phyloP scores from a whole-genome alignment of 1,140 invertebrate species.

The Chironomus striatipennis region DNA sequence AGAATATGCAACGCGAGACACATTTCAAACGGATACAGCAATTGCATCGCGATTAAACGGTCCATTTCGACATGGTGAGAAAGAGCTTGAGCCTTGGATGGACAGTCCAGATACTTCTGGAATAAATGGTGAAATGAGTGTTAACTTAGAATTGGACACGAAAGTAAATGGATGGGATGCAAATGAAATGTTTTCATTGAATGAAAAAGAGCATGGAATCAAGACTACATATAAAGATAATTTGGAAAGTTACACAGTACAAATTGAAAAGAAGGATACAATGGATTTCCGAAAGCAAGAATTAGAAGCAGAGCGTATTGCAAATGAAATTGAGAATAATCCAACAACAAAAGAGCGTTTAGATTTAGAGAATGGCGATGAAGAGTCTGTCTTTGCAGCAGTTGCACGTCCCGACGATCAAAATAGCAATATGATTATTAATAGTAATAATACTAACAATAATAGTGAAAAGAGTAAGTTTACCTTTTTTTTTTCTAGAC shows the following conservation, averaged over 20 bases:
- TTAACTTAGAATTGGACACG: slow-evolving; percentile 52
- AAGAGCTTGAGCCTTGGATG: slow-evolving; percentile 84
- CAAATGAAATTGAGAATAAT: slow-evolving; percentile 81
- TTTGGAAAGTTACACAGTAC: slow-evolving; percentile 78
- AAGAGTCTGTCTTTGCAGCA: slow-evolving; percentile 72
- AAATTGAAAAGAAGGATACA: slow-evolving; percentile 71
- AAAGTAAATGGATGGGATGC: slow-evolving; percentile 87
- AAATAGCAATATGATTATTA: slow-evolving; percentile 19
- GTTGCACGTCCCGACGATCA: slow-evolving; percentile 46
- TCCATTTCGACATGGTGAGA: slow-evolving; percentile 53
- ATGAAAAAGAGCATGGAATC: slow-evolving; percentile 83
- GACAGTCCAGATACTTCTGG: slow-evolving; percentile 47
- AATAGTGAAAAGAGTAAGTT: slow-evolving; percentile 29
- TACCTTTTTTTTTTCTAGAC: too few species aligned
- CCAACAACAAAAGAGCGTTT: slow-evolving; percentile 67
- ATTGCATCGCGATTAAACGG: slow-evolving; percentile 55
- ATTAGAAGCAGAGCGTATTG: slow-evolving; percentile 76
- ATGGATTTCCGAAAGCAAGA: slow-evolving; percentile 73
- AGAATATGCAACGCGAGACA: slow-evolving; percentile 76
- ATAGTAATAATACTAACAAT: neutral
- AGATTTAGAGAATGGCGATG: slow-evolving; percentile 84
- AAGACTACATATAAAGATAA: slow-evolving; percentile 80
- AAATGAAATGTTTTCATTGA: slow-evolving; percentile 83
- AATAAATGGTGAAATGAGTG: slow-evolving; percentile 43
- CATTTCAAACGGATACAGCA: slow-evolving; percentile 76